Evolutionary conservation across 2,888 invertebrate species (phyloP), one percentile per base, ranked within the genome.

Genomic region (Cremastinae sp.): DNA sequence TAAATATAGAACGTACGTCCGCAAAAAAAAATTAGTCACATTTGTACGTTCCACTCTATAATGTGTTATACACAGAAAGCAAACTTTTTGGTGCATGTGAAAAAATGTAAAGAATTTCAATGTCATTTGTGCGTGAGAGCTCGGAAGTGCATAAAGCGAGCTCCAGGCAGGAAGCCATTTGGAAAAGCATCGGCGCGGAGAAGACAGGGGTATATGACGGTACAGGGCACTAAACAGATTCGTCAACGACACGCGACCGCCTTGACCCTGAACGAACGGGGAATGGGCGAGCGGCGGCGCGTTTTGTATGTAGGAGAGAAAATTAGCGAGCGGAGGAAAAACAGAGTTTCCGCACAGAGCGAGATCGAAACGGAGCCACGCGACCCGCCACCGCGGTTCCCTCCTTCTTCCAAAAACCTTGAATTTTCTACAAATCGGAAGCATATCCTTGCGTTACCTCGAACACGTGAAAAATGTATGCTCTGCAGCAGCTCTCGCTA

Each of bases 201-300:
- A n/a, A 76, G 76, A 64, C 76, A 65, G 76, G 69, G 72, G 76
- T 76, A 76, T 76, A 76, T 61, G 76, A 49, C 73, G 73, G 76
- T 28, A n/a, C n/a, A 12, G 71, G 78, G 79, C 76, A 62, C 78
- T 80, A 80, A 82, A 84, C 82, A 84, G 83, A 86, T 85, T 81
- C 84, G 83, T 85, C 86, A 84, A 80, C 81, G 86, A 84, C 87
- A 86, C 87, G 87, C 87, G 87, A 84, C 84, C 81, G 64, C 64
- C 61, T 47, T 76, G 74, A 20, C 81, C 83, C 80, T 79, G 81
- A 77, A 66, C 59, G 81, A 77, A 66, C 59, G 64, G 54, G 65
- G 76, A 66, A 59, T 53, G 64, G 69, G 68, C 58, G 36, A 58
- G 28, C 54, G 74, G 38, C 10, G 59, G 54, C 49, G 71, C 62